phyloP scores from a whole-genome alignment of 2,888 invertebrate species.

The Heliconius sara region DNA sequence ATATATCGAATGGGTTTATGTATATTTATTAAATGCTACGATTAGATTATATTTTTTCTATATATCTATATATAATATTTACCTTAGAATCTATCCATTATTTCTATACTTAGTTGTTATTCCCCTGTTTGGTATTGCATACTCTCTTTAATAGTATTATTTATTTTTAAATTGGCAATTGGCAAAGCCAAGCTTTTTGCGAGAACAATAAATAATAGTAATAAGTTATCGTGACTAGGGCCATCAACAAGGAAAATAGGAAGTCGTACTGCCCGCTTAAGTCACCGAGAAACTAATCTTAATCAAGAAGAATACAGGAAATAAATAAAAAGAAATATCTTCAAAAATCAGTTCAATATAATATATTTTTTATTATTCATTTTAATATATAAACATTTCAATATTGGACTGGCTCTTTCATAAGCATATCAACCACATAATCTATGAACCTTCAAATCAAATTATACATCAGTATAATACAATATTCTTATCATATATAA shows the following conservation, averaged over 20 bases:
- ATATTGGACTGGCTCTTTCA: background rate
- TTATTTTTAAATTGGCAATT: constrained; percentile 4
- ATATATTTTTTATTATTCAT: background rate
- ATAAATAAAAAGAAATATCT: background rate
- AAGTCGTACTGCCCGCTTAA: constrained; percentile 15
- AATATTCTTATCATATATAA: background rate
- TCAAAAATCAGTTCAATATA: too few relatives aligned
- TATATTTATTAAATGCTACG: background rate
- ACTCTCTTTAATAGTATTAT: background rate
- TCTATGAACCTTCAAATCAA: background rate
- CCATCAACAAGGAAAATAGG: constrained; percentile 41
- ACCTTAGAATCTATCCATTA: background rate
- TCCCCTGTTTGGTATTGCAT: background rate
- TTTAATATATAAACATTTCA: background rate
- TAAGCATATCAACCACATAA: background rate
- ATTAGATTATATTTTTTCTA: too few relatives aligned
- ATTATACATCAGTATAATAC: background rate
- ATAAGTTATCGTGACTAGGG: constrained; percentile 36
- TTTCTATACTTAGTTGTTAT: background rate
- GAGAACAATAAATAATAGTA: constrained; percentile 29
- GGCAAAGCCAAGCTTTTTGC: background rate
- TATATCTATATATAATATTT: background rate
- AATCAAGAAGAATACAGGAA: background rate
- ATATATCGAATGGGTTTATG: background rate
- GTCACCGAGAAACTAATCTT: constrained; percentile 11